Evolutionary conservation across 2,888 invertebrate species (phyloP).

Genomic region (Ryuthela nishihirai): DNA sequence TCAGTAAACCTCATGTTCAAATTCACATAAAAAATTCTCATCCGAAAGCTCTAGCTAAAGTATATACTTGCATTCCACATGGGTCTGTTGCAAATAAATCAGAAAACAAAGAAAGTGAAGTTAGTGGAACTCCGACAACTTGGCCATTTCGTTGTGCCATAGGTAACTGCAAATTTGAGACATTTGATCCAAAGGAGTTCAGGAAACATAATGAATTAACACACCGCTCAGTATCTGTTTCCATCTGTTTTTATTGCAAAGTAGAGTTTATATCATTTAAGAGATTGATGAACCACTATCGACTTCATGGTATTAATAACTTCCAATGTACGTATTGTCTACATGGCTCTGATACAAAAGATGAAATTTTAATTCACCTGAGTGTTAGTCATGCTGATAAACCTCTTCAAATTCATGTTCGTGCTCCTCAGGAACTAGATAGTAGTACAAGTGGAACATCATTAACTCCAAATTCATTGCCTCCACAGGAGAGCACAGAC

Average conservation of each 20-base stretch:
- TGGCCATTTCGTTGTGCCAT: constrained; percentile 27
- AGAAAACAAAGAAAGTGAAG: not conserved
- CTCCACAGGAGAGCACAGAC: too few species aligned
- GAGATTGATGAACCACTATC: constrained; percentile 19
- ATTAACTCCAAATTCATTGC: too few species aligned
- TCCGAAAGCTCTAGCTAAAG: not conserved
- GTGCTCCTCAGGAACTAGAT: constrained; percentile 12
- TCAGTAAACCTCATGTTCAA: constrained; percentile 20
- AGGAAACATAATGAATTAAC: constrained; percentile 14
- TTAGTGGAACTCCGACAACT: not conserved
- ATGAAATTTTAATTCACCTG: constrained; percentile 28
- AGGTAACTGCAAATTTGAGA: constrained; percentile 15
- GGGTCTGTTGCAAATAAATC: not conserved
- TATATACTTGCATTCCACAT: constrained; percentile 4
- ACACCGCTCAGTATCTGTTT: constrained; percentile 18
- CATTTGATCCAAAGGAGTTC: constrained; percentile 25
- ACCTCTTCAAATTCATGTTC: constrained; percentile 20
- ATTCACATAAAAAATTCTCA: constrained; percentile 22
- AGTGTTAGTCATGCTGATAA: constrained; percentile 14
- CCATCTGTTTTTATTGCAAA: constrained; percentile 26
- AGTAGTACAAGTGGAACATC: too few species aligned
- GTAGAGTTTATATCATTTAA: constrained; percentile 22
- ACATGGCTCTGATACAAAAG: constrained; percentile 26
- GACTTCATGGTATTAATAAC: constrained; percentile 24
- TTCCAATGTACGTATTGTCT: constrained; percentile 28